phyloP scores from a whole-genome alignment of 2,797 vertebrate genomes.

The Trichosurus vulpecula region DNA sequence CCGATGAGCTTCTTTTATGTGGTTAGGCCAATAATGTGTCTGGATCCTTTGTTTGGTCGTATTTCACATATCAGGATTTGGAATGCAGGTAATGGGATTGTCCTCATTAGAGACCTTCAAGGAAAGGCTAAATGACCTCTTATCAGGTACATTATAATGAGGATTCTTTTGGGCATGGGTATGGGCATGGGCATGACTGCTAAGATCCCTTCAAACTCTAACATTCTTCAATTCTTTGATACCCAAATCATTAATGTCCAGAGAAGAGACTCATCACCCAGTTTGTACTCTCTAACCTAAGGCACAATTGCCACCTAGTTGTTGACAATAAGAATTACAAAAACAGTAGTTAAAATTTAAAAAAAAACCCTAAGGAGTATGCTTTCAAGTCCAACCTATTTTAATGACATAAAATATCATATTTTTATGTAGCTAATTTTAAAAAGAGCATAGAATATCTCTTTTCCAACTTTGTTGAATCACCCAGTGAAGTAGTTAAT shows the following conservation, averaged over 20 bases:
- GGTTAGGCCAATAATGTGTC: not conserved
- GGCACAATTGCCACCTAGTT: not conserved
- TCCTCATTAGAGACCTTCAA: not conserved
- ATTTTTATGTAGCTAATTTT: not conserved
- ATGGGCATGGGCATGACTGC: not conserved
- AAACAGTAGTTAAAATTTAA: not conserved
- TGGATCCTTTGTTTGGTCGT: not conserved
- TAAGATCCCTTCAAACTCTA: not conserved
- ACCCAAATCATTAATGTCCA: not conserved
- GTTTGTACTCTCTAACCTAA: not conserved
- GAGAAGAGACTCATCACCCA: not conserved
- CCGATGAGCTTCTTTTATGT: not conserved
- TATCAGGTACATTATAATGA: not conserved
- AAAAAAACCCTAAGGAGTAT: not conserved
- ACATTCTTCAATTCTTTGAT: not conserved
- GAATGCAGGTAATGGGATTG: not conserved
- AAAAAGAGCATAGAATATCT: not conserved
- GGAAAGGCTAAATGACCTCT: not conserved
- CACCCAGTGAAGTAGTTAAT: not conserved
- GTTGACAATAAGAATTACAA: not conserved
- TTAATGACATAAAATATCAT: not conserved
- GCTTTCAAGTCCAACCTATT: not conserved
- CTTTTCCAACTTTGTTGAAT: not conserved
- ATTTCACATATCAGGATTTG: not conserved
- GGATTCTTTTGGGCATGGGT: not conserved